A percentile compares a stretch with the other conserved stretches of the same genome.
Conservation (phyloP, 2,888 invertebrate genomes). For the Lasioglossum figueresi region DNA sequence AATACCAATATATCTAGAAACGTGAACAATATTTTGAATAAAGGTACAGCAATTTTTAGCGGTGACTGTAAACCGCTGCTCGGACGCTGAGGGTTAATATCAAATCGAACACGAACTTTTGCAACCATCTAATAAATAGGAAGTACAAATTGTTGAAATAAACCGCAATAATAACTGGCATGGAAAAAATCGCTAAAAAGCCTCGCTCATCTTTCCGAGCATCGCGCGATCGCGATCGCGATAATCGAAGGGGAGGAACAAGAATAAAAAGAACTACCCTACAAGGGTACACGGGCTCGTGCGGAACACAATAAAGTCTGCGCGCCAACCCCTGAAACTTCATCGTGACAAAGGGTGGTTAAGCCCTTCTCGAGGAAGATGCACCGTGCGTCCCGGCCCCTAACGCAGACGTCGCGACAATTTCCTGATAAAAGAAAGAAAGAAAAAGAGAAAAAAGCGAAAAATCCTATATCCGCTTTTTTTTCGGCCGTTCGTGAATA, state of each 20-base stretch:
- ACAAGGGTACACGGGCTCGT: slow-evolving; percentile 71
- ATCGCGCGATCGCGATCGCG: slow-evolving; percentile 44
- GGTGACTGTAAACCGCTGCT: too few relatives aligned
- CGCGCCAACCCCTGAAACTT: slow-evolving; percentile 75
- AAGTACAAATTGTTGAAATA: background rate
- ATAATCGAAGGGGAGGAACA: slow-evolving; percentile 37
- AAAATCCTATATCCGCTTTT: background rate
- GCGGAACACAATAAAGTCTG: slow-evolving; percentile 80
- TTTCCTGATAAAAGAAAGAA: slow-evolving; percentile 8
- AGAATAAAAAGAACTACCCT: slow-evolving; percentile 61
- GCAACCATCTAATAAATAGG: background rate
- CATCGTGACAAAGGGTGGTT: slow-evolving; percentile 78
- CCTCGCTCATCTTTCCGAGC: slow-evolving; percentile 34
- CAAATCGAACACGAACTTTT: too few relatives aligned
- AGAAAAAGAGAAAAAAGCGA: background rate
- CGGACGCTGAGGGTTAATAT: too few relatives aligned
- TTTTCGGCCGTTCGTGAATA: background rate
- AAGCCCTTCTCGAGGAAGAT: slow-evolving; percentile 79
- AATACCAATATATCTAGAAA: too few relatives aligned
- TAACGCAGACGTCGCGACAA: slow-evolving; percentile 54
- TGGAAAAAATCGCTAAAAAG: slow-evolving; percentile 14
- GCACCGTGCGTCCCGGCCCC: slow-evolving; percentile 65
- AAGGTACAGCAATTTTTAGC: too few relatives aligned
- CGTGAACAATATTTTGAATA: too few relatives aligned
- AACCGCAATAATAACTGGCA: slow-evolving; percentile 27